These are phyloP conservation scores for Phodopus roborovskii DNA, from an alignment of 2,113 vertebrate genomes.

Conservation along the genomic window DNA sequence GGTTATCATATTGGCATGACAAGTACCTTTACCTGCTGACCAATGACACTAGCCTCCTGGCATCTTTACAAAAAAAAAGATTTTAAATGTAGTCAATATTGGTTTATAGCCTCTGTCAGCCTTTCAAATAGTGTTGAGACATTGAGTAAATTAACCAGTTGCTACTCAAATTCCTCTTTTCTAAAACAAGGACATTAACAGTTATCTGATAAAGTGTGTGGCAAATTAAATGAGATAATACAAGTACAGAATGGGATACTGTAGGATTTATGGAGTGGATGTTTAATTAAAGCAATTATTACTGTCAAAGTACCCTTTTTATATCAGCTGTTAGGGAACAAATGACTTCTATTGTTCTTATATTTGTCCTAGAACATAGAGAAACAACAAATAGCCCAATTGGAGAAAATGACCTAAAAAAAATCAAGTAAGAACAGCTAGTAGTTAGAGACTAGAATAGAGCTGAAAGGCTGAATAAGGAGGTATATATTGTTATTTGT, in stretches of 20 bases:
- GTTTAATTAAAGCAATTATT: conserved; percentile 51
- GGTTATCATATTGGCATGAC: neutral
- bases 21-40: neutral
- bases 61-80: neutral
- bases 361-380: conserved; percentile 41
- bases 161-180: conserved; percentile 42
- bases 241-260: conserved; percentile 2
- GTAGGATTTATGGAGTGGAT: neutral
- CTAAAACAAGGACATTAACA: conserved; percentile 39
- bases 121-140: conserved; percentile 38
- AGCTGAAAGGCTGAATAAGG: conserved; percentile 38
- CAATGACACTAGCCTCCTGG: neutral
- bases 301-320: conserved; percentile 14
- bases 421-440: neutral
- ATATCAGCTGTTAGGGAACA: neutral
- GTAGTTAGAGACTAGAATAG: conserved; percentile 1
- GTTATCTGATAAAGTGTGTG: neutral
- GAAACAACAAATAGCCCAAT: neutral
- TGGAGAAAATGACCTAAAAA: conserved; percentile 16
- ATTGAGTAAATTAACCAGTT: conserved; percentile 7
- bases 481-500: neutral
- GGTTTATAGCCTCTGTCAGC: conserved; percentile 1
- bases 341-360: conserved; percentile 13
- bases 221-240: neutral
- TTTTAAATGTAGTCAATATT: conserved; percentile 3